These are phyloP conservation scores for Rutpela maculata DNA, from an alignment of 2,888 invertebrate genomes.

Conservation along the genomic window DNA sequence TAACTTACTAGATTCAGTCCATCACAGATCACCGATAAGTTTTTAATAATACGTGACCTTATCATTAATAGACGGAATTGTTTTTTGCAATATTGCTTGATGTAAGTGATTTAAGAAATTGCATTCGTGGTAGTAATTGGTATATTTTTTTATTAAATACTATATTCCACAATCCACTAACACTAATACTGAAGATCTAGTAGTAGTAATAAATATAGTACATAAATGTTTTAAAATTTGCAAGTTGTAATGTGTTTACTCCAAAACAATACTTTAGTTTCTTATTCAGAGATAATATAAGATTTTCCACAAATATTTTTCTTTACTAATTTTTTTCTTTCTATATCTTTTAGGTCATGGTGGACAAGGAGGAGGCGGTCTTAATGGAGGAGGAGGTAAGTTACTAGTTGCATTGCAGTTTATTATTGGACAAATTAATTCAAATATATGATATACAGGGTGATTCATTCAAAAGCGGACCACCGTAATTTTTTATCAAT, in stretches of 20 bases:
- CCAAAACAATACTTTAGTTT: not conserved
- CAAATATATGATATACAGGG: too few relatives aligned
- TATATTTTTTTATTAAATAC: too few relatives aligned
- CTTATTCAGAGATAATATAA: not conserved
- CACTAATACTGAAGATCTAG: too few relatives aligned
- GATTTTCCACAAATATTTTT: not conserved
- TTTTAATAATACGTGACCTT: slow-evolving; percentile 37
- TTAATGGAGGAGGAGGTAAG: slow-evolving; percentile 16
- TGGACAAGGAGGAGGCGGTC: slow-evolving; percentile 5
- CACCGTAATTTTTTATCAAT: too few relatives aligned
- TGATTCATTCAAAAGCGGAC: too few relatives aligned
- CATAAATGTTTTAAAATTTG: not conserved
- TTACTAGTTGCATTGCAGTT: not conserved
- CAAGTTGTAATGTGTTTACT: not conserved
- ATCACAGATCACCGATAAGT: too few relatives aligned
- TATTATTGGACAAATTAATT: too few relatives aligned
- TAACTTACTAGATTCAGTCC: too few relatives aligned
- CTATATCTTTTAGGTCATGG: not conserved
- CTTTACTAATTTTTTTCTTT: too few relatives aligned
- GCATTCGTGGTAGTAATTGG: not conserved
- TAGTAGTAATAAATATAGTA: too few relatives aligned
- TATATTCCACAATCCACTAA: too few relatives aligned
- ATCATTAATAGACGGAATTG: slow-evolving; percentile 70
- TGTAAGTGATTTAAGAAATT: slow-evolving; percentile 36
- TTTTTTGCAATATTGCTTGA: slow-evolving; percentile 7